Conservation (phyloP, 2,113 vertebrate genomes). For the Saguinus imperator region DNA sequence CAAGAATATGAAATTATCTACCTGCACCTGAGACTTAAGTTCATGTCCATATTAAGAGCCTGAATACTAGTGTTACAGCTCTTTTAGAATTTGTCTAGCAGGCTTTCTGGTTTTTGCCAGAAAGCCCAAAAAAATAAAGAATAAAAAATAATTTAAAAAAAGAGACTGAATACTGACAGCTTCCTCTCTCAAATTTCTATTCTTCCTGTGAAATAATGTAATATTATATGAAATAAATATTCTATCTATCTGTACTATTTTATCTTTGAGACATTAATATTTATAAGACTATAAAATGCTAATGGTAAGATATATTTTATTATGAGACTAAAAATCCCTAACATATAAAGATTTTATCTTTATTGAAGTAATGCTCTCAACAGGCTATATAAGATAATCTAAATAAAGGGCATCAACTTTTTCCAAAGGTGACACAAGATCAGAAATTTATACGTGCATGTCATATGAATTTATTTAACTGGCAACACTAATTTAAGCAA, state of each 20-base stretch:
- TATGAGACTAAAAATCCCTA: constrained; percentile 10
- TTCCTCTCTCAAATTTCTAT: background rate
- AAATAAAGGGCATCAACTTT: constrained; percentile 11
- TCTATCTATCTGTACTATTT: background rate
- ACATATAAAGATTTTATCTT: background rate
- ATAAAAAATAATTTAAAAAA: too few species aligned
- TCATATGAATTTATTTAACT: constrained; percentile 16
- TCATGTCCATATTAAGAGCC: background rate
- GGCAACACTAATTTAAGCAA: background rate
- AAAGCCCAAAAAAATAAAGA: too few species aligned
- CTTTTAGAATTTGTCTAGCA: too few species aligned
- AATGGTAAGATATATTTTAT: background rate
- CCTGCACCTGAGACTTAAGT: background rate
- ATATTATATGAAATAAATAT: background rate
- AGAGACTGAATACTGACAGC: background rate
- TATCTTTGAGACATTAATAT: constrained; percentile 1
- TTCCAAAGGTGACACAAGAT: constrained; percentile 10
- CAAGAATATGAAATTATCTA: constrained; percentile 5
- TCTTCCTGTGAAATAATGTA: constrained; percentile 23
- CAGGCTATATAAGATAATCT: background rate
- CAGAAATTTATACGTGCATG: constrained; percentile 17
- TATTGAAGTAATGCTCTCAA: background rate
- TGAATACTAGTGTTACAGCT: background rate
- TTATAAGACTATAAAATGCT: constrained; percentile 24
- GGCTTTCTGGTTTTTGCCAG: too few species aligned